These are phyloP conservation scores for Anthrax anthrax DNA, from an alignment of 2,888 invertebrate genomes.

Conservation along the genomic window DNA sequence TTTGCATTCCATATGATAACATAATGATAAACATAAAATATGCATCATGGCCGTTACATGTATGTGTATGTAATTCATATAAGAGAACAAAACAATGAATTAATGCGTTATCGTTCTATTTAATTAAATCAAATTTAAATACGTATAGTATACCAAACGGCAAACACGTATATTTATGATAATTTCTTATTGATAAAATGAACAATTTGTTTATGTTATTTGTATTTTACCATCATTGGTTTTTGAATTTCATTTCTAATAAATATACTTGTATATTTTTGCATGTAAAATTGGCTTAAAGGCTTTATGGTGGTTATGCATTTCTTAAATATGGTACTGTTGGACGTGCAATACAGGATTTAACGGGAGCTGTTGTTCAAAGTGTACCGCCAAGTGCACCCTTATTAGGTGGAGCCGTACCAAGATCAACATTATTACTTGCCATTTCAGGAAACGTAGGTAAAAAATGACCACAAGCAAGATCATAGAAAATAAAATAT, in stretches of 20 bases:
- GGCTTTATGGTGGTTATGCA: conserved; percentile 56
- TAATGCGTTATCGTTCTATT: not conserved
- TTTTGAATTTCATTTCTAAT: not conserved
- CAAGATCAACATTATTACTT: conserved; percentile 53
- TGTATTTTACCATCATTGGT: not conserved
- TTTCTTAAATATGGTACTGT: conserved; percentile 46
- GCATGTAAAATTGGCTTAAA: conserved; percentile 18
- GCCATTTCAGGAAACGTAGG: conserved; percentile 48
- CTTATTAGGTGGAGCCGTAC: conserved; percentile 50
- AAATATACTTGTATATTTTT: not conserved
- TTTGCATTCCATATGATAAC: too few species aligned
- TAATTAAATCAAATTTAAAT: too few species aligned
- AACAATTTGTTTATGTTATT: not conserved
- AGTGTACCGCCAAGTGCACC: conserved; percentile 35
- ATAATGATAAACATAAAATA: too few species aligned
- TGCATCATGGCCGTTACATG: too few species aligned
- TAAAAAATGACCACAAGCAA: not conserved
- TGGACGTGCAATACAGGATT: conserved; percentile 54
- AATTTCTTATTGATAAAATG: not conserved
- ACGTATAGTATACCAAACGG: too few species aligned
- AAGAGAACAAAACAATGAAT: too few species aligned
- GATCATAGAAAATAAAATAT: not conserved
- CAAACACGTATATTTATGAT: not conserved
- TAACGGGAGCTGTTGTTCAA: conserved; percentile 63
- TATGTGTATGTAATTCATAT: not conserved